phyloP scores from a whole-genome alignment of 2,888 invertebrate genomes.

The Craniophora ligustri region DNA sequence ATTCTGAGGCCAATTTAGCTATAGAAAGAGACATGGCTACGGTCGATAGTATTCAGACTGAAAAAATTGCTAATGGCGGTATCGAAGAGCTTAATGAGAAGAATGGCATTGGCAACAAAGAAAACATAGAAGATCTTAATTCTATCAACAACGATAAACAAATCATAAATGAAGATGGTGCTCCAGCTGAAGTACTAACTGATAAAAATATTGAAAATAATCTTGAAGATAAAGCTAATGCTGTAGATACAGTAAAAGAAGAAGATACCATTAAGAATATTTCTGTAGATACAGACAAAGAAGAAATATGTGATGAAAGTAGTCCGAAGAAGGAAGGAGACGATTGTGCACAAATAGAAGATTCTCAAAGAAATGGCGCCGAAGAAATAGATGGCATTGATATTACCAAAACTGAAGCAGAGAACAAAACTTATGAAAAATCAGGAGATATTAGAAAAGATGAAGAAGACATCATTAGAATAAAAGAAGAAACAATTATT shows the following conservation, averaged over 20 bases:
- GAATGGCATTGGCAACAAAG: constrained; percentile 56
- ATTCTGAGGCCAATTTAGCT: constrained; percentile 66
- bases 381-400: constrained; percentile 11
- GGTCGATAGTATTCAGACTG: constrained; percentile 62
- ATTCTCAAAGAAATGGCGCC: constrained; percentile 20
- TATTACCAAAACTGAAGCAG: constrained; percentile 24
- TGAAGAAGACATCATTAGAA: constrained; percentile 28
- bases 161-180: constrained; percentile 9
- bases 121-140: constrained; percentile 56
- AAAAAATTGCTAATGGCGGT: constrained; percentile 59
- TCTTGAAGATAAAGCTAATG: too few species aligned
- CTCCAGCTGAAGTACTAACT: constrained; percentile 27
- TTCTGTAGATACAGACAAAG: constrained; percentile 7
- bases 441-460: constrained; percentile 23
- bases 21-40: constrained; percentile 74
- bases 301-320: constrained; percentile 9
- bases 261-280: constrained; percentile 15
- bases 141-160: constrained; percentile 35
- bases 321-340: background rate
- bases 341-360: constrained; percentile 14
- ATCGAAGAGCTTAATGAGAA: constrained; percentile 57
- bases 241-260: too few species aligned
- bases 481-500: constrained; percentile 4
- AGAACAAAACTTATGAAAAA: constrained; percentile 33
- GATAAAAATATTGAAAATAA: constrained; percentile 25